Conservation (phyloP, 2,888 invertebrate species). For the Lathronympha strigana region DNA sequence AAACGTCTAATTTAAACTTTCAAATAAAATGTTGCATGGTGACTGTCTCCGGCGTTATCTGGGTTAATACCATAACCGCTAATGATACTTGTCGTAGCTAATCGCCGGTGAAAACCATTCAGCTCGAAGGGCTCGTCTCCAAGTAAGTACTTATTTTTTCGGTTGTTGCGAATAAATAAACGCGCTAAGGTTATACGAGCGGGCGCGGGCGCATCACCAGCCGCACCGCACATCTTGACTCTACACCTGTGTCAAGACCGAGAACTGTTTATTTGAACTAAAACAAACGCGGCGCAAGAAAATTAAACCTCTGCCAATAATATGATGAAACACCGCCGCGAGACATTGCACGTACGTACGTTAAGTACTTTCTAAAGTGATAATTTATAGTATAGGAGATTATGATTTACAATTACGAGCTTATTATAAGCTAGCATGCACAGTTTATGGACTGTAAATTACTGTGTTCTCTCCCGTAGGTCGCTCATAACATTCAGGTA, state of each 20-base stretch:
- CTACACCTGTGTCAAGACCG: constrained; percentile 75
- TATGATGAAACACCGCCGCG: constrained; percentile 20
- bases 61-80: constrained; percentile 53
- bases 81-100: constrained; percentile 44
- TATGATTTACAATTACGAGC: constrained; percentile 23
- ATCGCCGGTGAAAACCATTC: constrained; percentile 14
- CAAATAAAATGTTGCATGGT: constrained; percentile 38
- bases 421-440: constrained; percentile 17
- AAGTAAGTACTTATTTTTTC: constrained; percentile 2
- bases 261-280: constrained; percentile 62
- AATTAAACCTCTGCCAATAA: constrained; percentile 9
- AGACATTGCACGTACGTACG: background rate
- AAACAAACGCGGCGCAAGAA: constrained; percentile 38
- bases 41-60: constrained; percentile 45
- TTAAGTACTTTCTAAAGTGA: constrained; percentile 30
- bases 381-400: constrained; percentile 16
- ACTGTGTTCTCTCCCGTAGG: constrained; percentile 16
- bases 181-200: constrained; percentile 47
- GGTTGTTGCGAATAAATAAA: constrained; percentile 45
- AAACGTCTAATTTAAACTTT: constrained; percentile 41
- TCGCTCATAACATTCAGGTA: constrained; percentile 3
- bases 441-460: constrained; percentile 24
- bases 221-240: constrained; percentile 61
- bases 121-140: constrained; percentile 2
- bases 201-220: constrained; percentile 50